These are phyloP conservation scores for Neolamprologus sp. DNA, from an alignment of 2,113 vertebrate genomes.

Conservation along the genomic window DNA sequence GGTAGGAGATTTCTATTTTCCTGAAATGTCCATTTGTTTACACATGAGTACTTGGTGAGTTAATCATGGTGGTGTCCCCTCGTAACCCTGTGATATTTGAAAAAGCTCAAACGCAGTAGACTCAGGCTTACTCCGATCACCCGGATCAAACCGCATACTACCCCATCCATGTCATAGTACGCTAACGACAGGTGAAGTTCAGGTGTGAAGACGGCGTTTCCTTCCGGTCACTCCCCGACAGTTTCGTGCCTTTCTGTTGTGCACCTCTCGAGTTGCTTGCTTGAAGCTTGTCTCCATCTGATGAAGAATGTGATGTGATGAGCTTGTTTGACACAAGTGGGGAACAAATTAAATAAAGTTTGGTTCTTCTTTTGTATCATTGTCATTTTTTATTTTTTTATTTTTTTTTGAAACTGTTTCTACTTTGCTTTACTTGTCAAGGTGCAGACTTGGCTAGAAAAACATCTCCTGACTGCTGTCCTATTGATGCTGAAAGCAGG, in stretches of 20 bases:
- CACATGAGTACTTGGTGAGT: neutral
- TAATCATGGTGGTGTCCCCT: neutral
- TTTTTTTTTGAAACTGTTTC: neutral
- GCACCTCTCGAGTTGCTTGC: constrained; percentile 38
- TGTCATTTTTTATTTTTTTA: constrained; percentile 2
- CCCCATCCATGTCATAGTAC: neutral
- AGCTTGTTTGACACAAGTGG: constrained; percentile 51
- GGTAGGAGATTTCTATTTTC: neutral
- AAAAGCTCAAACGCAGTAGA: neutral
- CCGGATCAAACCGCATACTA: neutral
- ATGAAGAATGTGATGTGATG: constrained; percentile 56
- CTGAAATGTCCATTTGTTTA: neutral
- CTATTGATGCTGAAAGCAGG: rapidly evolving
- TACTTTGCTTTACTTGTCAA: neutral
- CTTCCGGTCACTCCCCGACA: neutral
- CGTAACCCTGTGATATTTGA: neutral
- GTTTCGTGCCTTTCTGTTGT: constrained; percentile 67
- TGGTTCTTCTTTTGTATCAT: constrained; percentile 65
- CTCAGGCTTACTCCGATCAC: neutral
- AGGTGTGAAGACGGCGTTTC: neutral
- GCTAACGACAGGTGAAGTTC: neutral
- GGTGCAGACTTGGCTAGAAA: rapidly evolving
- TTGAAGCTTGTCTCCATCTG: constrained; percentile 46
- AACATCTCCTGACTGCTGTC: neutral
- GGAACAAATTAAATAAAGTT: constrained; percentile 67